phyloP scores from a whole-genome alignment of 2,888 invertebrate genomes.

The Mystacides longicornis region DNA sequence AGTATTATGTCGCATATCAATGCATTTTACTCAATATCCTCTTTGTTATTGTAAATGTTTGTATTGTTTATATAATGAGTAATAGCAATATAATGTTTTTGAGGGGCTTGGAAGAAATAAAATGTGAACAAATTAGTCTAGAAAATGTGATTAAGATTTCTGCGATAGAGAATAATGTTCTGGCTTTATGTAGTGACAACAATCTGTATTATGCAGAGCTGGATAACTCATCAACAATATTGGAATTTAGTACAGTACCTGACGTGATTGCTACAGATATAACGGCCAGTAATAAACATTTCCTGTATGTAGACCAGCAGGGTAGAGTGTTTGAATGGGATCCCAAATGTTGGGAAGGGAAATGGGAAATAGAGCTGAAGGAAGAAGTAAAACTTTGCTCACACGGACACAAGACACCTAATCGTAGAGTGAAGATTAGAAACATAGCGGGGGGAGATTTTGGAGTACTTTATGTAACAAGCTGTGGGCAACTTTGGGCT shows the following conservation, averaged over 20 bases:
- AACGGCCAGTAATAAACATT: constrained; percentile 50
- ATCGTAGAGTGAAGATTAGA: constrained; percentile 54
- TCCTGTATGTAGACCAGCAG: constrained; percentile 55
- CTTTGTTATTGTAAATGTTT: background rate
- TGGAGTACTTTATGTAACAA: constrained; percentile 57
- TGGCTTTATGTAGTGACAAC: constrained; percentile 37
- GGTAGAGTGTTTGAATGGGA: constrained; percentile 54
- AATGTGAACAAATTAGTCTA: constrained; percentile 10
- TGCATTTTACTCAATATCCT: background rate
- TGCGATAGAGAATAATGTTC: constrained; percentile 39
- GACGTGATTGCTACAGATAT: constrained; percentile 55
- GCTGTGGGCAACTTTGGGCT: constrained; percentile 63
- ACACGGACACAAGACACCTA: constrained; percentile 58
- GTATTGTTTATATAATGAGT: background rate
- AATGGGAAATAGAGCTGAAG: constrained; percentile 54
- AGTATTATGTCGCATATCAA: background rate
- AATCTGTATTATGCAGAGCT: constrained; percentile 40
- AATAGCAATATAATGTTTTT: constrained; percentile 16
- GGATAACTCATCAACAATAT: constrained; percentile 33
- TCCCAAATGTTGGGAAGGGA: constrained; percentile 44
- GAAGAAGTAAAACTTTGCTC: constrained; percentile 59
- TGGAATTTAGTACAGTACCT: constrained; percentile 43
- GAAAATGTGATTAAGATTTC: constrained; percentile 37
- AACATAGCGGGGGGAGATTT: constrained; percentile 55
- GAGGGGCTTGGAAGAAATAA: constrained; percentile 20